phyloP scores from a whole-genome alignment of 2,113 vertebrate species.

The Galemys pyrenaicus region DNA sequence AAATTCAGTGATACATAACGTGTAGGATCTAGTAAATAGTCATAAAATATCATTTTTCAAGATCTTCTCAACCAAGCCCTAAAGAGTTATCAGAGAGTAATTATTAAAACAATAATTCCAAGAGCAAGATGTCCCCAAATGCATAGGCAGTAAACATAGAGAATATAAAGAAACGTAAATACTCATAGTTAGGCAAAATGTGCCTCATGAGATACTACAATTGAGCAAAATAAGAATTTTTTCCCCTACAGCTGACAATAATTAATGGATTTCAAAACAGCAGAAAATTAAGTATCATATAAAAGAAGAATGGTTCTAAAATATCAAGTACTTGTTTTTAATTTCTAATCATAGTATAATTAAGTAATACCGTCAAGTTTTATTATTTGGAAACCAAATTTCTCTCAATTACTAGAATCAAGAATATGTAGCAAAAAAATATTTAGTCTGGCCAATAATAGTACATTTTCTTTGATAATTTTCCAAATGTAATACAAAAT shows the following conservation, averaged over 20 bases:
- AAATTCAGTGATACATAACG: background rate
- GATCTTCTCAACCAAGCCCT: background rate
- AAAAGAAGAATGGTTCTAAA: slow-evolving; percentile 55
- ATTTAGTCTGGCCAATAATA: background rate
- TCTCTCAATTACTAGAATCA: background rate
- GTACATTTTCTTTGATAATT: background rate
- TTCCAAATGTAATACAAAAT: background rate
- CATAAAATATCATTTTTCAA: background rate
- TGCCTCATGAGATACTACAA: slow-evolving; percentile 44
- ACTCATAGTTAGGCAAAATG: slow-evolving; percentile 70
- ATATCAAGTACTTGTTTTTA: slow-evolving; percentile 1
- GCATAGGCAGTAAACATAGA: background rate
- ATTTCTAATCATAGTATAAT: background rate
- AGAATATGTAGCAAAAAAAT: background rate
- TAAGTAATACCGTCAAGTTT: background rate
- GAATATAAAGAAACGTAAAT: slow-evolving; percentile 18
- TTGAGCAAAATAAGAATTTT: background rate
- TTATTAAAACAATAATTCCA: background rate
- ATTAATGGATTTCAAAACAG: slow-evolving; percentile 66
- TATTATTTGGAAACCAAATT: slow-evolving; percentile 13
- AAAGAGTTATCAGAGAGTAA: background rate
- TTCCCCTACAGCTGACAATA: background rate
- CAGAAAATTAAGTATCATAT: slow-evolving; percentile 74
- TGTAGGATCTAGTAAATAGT: background rate
- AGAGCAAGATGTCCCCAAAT: background rate